A percentile compares a stretch with the other conserved stretches of the same genome.
phyloP scores from a whole-genome alignment of 2,888 invertebrate genomes.

The Sesamia inferens region DNA sequence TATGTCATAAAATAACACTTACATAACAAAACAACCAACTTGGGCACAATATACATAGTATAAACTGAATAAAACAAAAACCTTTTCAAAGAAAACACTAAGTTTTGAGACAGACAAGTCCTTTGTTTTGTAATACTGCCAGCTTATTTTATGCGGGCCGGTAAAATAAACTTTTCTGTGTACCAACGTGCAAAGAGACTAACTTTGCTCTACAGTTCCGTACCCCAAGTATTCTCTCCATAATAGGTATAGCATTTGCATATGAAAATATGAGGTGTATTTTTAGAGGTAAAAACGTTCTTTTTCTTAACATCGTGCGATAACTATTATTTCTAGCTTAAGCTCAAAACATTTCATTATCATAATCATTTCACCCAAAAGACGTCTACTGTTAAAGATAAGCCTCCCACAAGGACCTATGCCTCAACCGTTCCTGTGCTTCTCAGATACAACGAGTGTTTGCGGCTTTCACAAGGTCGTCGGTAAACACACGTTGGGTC shows the following conservation, averaged over 20 bases:
- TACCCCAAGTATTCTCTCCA: conserved; percentile 32
- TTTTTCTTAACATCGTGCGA: conserved; percentile 41
- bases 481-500: no score
- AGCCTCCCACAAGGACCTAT: no score
- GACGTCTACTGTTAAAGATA: no score
- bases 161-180: conserved; percentile 68
- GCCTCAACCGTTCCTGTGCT: not conserved
- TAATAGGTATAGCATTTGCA: conserved; percentile 62
- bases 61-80: conserved; percentile 41
- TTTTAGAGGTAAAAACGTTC: conserved; percentile 39
- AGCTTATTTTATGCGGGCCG: conserved; percentile 65
- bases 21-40: conserved; percentile 7
- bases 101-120: conserved; percentile 55
- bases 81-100: conserved; percentile 49
- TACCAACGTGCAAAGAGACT: conserved; percentile 49
- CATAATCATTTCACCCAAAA: no score
- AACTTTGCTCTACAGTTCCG: conserved; percentile 54
- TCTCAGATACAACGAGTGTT: no score
- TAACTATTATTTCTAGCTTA: conserved; percentile 19
- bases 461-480: no score
- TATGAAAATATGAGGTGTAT: conserved; percentile 62
- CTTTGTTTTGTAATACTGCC: conserved; percentile 63
- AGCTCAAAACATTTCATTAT: no score
- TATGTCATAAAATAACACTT: not conserved
- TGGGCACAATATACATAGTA: conserved; percentile 19